Percentiles rank a stretch among this genome's conserved stretches.
phyloP scores from a whole-genome alignment of 2,797 vertebrate species.

The Helicolenus hilgendorfi region DNA sequence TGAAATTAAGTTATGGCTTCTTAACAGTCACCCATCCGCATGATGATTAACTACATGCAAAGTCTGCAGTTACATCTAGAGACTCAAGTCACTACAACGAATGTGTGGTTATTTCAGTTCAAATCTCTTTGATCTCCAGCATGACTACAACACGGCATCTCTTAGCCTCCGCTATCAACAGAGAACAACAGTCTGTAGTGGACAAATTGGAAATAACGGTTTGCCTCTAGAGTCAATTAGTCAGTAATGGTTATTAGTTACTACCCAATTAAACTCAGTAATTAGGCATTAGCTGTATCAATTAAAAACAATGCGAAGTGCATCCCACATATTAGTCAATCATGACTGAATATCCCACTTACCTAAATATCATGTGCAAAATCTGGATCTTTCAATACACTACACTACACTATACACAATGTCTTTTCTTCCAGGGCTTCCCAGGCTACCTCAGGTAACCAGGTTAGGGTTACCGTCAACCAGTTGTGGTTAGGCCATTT shows the following conservation, averaged over 20 bases:
- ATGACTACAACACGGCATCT: neutral
- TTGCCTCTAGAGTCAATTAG: conserved; percentile 7
- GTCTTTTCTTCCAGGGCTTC: neutral
- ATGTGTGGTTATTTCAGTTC: neutral
- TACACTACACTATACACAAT: neutral
- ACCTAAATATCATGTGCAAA: neutral
- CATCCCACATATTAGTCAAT: conserved; percentile 1
- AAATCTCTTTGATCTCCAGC: neutral
- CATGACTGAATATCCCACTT: neutral
- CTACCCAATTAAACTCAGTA: conserved; percentile 13
- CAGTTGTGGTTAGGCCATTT: neutral
- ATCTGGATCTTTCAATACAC: neutral
- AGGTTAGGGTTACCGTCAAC: neutral
- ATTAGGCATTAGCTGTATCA: conserved; percentile 22
- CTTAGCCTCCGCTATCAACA: neutral
- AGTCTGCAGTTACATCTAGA: neutral
- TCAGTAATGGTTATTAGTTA: conserved; percentile 8
- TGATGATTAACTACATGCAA: no score
- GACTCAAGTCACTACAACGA: neutral
- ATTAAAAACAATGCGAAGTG: conserved; percentile 11
- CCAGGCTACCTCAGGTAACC: no score
- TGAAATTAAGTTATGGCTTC: neutral
- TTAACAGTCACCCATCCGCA: neutral
- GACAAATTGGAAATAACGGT: neutral
- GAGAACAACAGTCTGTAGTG: neutral